phyloP scores from a whole-genome alignment of 1,140 invertebrate genomes.

The Lysiphlebus fabarum region DNA sequence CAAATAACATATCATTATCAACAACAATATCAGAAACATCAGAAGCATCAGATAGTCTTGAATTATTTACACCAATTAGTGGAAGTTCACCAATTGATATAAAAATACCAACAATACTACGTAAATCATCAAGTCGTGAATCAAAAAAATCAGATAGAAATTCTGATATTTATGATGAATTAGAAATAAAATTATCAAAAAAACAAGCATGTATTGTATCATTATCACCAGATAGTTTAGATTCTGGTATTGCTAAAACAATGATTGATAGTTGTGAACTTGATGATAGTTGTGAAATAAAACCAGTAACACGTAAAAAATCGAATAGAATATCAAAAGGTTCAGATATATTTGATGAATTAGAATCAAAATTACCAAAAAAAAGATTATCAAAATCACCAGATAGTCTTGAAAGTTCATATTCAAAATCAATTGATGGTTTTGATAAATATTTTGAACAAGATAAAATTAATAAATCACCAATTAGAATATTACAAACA shows the following conservation, averaged over 20 bases:
- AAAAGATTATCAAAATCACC: constrained; percentile 42
- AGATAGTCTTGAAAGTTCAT: constrained; percentile 46
- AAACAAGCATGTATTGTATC: constrained; percentile 39
- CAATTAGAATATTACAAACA: constrained; percentile 30
- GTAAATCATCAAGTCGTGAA: constrained; percentile 47
- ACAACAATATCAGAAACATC: constrained; percentile 40
- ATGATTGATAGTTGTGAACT: constrained; percentile 19
- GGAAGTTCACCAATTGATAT: constrained; percentile 31
- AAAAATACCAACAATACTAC: constrained; percentile 33
- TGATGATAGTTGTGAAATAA: constrained; percentile 26
- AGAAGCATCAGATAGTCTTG: constrained; percentile 41
- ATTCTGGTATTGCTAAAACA: constrained; percentile 29
- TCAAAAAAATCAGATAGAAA: constrained; percentile 43
- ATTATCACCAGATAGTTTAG: constrained; percentile 48
- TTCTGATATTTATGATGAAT: constrained; percentile 48
- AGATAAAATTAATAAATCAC: constrained; percentile 33
- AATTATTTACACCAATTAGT: constrained; percentile 24
- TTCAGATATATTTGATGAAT: constrained; percentile 40
- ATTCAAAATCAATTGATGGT: constrained; percentile 46
- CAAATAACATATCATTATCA: constrained; percentile 26
- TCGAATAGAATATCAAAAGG: constrained; percentile 37
- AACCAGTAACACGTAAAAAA: constrained; percentile 26
- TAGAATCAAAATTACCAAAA: constrained; percentile 34
- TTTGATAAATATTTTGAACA: constrained; percentile 40
- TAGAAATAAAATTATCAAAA: constrained; percentile 36